These are phyloP conservation scores for Bimastos eiseni DNA, from an alignment of 2,888 invertebrate species.

Conservation along the genomic window DNA sequence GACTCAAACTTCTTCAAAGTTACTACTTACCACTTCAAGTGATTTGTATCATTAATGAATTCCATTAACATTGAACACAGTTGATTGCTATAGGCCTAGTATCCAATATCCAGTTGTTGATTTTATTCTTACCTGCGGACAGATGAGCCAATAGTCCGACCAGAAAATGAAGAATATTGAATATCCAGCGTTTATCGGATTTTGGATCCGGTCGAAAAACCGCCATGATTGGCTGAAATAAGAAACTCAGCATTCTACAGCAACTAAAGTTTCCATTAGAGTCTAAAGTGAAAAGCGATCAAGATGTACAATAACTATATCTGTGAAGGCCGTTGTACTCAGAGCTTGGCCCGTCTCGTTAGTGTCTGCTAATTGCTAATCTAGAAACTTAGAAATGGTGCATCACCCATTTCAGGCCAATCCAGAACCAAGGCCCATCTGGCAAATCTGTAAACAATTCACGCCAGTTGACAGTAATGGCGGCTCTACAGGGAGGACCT, in stretches of 20 bases:
- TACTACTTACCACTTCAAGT: background rate
- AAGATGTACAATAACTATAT: background rate
- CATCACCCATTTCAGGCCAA: background rate
- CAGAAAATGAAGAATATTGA: conserved; percentile 33
- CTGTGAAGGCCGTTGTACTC: background rate
- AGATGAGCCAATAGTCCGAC: conserved; percentile 23
- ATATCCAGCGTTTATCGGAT: conserved; percentile 22
- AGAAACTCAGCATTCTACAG: background rate
- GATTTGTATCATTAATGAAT: background rate
- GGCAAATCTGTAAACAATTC: no score
- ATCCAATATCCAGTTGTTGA: background rate
- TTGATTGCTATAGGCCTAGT: background rate
- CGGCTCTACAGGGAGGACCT: no score
- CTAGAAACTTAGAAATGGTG: background rate
- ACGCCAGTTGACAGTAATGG: no score
- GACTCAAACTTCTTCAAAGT: no score
- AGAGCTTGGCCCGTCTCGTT: no score
- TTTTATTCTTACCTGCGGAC: conserved; percentile 66
- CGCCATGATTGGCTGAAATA: conserved; percentile 32
- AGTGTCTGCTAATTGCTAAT: no score
- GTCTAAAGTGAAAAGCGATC: background rate
- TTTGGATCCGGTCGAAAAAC: conserved; percentile 27
- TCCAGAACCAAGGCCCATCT: no score
- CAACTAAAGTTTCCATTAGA: background rate
- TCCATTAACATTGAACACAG: background rate